Base-by-base conservation (phyloP, 1,140 invertebrate species). In the Metaphire vulgaris region DNA sequence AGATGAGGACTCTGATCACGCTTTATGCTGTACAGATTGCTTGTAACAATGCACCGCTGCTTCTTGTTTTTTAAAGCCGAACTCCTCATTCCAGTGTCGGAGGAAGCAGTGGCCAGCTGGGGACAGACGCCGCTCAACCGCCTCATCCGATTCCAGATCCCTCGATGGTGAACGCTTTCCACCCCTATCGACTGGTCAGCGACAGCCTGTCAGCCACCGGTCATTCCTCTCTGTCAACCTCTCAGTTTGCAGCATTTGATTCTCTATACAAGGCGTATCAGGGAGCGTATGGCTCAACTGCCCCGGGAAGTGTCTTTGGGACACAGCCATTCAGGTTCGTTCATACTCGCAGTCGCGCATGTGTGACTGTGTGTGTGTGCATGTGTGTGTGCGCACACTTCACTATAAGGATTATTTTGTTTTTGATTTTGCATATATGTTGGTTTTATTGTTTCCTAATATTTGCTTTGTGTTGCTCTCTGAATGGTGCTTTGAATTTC, bases 181-280 rank as follows among this genome's bases (percentile, higher is more conserved):
- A 56, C 21, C 41, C 41, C 6, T 56, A 56, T 56, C 41, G 41
- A 56, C 41, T 56, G 41, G 41, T 56, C 41, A 56, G 41, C 21
- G 41, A 56, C 21, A 21, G 41, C 6, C 41, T 56, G 21, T 56
- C 41, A 12, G 41, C 41, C 6, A 21, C 41, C 6, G 41, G 41
- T 12, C 41, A 56, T 56, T 21, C 41, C 21, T 56, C 41, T 12
- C 41, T 56, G 41, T 56, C 41, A 21, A 56, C 41, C 41, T 56
- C 41, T 56, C 41, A 56, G 41, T 56, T 56, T 56, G 41, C 41
- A 56, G 41, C 41, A 56, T 56, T 56, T 56, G 41, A 56, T 56
- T 56, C 41, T 56, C 41, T 56, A 6, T 56, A 56, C 41, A 56
- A 56, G 41, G 41, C 41, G 6, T 56, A 56, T 21, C 41, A 56